A percentile compares a stretch with the other conserved stretches of the same genome.
Evolutionary conservation across 2,888 invertebrate species (phyloP).

Genomic region (Drosophila buzzatii): DNA sequence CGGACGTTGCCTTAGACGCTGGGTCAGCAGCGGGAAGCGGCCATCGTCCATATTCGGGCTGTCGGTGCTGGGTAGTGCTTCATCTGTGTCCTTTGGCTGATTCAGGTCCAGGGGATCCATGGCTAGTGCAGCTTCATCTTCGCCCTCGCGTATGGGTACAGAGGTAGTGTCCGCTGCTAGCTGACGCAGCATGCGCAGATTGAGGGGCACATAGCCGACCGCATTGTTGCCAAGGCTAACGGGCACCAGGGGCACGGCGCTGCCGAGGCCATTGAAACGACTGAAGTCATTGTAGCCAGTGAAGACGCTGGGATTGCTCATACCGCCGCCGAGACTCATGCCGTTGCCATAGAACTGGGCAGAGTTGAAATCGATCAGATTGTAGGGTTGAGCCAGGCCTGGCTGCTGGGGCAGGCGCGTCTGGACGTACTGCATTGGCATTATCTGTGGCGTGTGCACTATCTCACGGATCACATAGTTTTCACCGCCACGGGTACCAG

Average conservation of each 20-base stretch:
- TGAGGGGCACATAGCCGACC: slow-evolving; percentile 62
- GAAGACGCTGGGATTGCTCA: background rate
- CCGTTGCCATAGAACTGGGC: slow-evolving; percentile 21
- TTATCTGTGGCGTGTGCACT: slow-evolving; percentile 7
- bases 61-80: background rate
- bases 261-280: background rate
- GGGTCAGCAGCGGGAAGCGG: slow-evolving; percentile 32
- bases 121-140: background rate
- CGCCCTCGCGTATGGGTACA: slow-evolving; percentile 38
- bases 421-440: slow-evolving; percentile 40
- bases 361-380: slow-evolving; percentile 35
- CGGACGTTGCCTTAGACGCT: slow-evolving; percentile 38
- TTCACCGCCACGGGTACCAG: fast-evolving
- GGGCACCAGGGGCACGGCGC: slow-evolving; percentile 59
- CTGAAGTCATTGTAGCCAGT: background rate
- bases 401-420: slow-evolving; percentile 34
- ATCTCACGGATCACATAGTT: background rate
- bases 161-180: slow-evolving; percentile 10
- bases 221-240: slow-evolving; percentile 59
- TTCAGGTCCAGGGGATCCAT: slow-evolving; percentile 1
- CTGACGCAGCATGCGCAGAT: slow-evolving; percentile 56
- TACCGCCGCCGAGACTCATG: slow-evolving; percentile 3
- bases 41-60: background rate
- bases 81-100: background rate
- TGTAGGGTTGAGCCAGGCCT: slow-evolving; percentile 30